Base-by-base conservation (phyloP, 2,888 invertebrate genomes). In the Philopedon plagiatum region DNA sequence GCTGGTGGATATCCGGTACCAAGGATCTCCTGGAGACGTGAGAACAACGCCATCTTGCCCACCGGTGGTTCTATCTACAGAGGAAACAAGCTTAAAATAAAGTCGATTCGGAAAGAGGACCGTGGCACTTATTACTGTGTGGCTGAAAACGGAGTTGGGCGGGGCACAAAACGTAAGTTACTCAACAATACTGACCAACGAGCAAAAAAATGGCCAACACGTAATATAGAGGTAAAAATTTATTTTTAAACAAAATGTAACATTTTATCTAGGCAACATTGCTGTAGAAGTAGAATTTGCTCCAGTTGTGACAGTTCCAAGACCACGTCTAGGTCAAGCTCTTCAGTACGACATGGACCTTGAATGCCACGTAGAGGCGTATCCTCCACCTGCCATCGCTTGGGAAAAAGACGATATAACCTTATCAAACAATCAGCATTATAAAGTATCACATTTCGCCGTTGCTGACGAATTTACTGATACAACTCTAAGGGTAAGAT, bases 41-140 rank as follows among this genome's bases (percentile, higher is more conserved):
- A 97, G 84, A 96, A 96, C 84, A 97, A 96, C 86, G 96, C 96
- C 66, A 93, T 97, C 77, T 86, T 97, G 77, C 96, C 97, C 7
- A 96, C 96, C 3, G 96, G 96, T n/a, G 93, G 94, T 7, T 93
- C 94, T 0, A 92, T 93, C 73, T 93, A 93, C 84, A 93, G 94
- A 74, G 96, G 96, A 11, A 95, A 94, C 81, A 88, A 91, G 18
- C 84, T 96, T 72, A 93, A 93, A 82, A 94, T 96, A 70, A 86
- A 91, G 2, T 86, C 90, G 0, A 93, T 96, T 0, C 91, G 91
- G 76, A 96, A 96, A 82, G 95, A 96, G 81, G 96, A 97, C 83
- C 89, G 96, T 56, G 97, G 97, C 11, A 97, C 96, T 0, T 97
- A 97, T 84, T 97, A 96, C 82, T 97, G 97, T 80, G 95, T 97